Base-by-base conservation (phyloP, 2,113 vertebrate species). In the Jaculus jaculus region DNA sequence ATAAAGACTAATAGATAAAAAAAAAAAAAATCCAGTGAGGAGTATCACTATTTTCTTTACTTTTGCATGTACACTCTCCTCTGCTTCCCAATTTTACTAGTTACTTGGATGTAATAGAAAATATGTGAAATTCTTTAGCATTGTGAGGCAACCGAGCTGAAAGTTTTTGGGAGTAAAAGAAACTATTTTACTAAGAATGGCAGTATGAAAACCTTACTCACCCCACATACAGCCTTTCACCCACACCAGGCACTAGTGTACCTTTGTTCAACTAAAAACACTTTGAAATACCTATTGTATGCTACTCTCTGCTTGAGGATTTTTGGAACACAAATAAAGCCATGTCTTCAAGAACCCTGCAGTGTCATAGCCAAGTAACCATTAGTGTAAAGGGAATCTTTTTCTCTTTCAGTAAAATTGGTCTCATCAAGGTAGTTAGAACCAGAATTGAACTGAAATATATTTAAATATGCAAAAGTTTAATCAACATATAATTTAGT, bases 401-500 rank as follows among this genome's bases (percentile, higher is more conserved):
- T 23, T 58, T 72, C 24, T 72, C 16, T 58, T 58, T 58, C 54
- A 54, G 66, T 51, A 54, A 84, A 84, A 84, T 58, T 58, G 30
- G 24, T 34, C 63, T 84, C 39, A n/a, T 47, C 69, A 69, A 69
- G 42, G 65, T 71, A 84, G 82, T 69, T 84, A 84, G 65, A 66
- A 65, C 28, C 81, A 71, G n/a, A 23, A 24, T 23, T 58, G 68
- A 85, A 85, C 28, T 37, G 68, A 72, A 84, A 84, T 71, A 66
- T 85, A 58, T 58, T 85, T n/a, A 85, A 85, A 85, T 72, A 72
- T 85, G 47, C 51, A 37, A 58, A 85, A 58, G n/a, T 26, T 85
- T 85, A 85, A 72, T 85, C 68, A 71, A 54, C 1, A 10, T 72
- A 85, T 58, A 72, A n/a, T 28, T 71, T 85, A 54, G 42, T 72